phyloP scores from a whole-genome alignment of 2,113 vertebrate genomes.

The Pteronura brasiliensis region DNA sequence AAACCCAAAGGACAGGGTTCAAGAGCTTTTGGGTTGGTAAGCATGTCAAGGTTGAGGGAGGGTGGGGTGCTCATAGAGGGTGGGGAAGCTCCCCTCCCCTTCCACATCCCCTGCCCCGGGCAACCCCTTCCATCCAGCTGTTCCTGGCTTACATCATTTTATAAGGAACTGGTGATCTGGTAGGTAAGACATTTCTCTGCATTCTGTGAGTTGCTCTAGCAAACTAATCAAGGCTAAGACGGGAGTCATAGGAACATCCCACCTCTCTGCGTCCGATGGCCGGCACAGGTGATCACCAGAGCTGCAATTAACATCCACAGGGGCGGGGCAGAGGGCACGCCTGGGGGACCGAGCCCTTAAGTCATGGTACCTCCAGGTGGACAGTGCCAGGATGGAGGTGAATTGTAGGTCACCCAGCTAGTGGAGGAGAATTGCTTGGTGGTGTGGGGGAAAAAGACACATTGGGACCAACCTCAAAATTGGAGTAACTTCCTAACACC shows the following conservation, averaged over 20 bases:
- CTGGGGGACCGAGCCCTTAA: not conserved
- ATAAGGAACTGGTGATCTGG: not conserved
- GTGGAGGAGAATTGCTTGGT: not conserved
- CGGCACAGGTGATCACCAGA: not conserved
- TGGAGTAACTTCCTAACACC: not conserved
- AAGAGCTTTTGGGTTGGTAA: not conserved
- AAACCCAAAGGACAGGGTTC: not conserved
- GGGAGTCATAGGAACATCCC: not conserved
- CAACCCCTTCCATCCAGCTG: not conserved
- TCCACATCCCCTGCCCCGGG: fast-evolving
- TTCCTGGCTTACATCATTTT: not conserved
- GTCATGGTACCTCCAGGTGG: not conserved
- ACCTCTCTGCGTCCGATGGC: not conserved
- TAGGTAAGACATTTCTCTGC: not conserved
- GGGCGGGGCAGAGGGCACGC: fast-evolving
- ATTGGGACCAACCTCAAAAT: no score
- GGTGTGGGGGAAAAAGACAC: fast-evolving
- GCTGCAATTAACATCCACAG: not conserved
- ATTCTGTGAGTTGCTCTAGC: not conserved
- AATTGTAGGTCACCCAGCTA: not conserved
- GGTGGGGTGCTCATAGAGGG: not conserved
- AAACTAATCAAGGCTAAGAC: not conserved
- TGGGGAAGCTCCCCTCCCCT: fast-evolving
- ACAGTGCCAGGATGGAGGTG: not conserved
- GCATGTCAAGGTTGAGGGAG: not conserved